Evolutionary conservation across 2,797 vertebrate genomes (phyloP).

Genomic region (Spheniscus humboldti): DNA sequence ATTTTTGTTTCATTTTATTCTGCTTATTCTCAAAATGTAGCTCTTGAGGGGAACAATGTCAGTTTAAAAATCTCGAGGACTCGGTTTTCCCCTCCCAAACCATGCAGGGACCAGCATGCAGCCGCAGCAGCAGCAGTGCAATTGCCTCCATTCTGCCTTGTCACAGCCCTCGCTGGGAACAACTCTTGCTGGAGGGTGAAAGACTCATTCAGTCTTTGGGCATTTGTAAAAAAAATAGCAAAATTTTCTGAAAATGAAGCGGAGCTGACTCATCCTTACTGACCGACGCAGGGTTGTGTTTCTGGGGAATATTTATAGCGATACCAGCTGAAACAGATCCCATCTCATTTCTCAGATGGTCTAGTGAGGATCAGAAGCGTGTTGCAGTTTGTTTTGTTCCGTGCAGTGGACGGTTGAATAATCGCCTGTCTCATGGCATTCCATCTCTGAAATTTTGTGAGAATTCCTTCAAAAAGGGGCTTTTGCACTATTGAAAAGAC

Average conservation of each 20-base stretch:
- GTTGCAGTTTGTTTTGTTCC: not conserved
- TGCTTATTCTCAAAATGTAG: not conserved
- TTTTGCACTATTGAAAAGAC: not conserved
- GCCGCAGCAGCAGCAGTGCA: not conserved
- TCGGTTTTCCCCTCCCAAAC: accelerated
- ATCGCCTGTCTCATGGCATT: not conserved
- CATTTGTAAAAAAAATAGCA: not conserved
- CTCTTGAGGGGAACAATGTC: not conserved
- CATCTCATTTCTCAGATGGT: not conserved
- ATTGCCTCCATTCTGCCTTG: not conserved
- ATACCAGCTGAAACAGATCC: not conserved
- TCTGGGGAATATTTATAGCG: not conserved
- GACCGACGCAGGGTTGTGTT: not conserved
- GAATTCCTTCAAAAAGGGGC: not conserved
- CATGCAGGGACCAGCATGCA: not conserved
- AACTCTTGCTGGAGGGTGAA: not conserved
- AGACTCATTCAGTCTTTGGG: not conserved
- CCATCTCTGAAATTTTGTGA: not conserved
- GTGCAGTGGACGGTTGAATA: not conserved
- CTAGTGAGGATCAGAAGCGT: not conserved
- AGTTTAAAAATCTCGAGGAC: not conserved
- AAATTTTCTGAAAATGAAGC: not conserved
- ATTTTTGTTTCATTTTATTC: not conserved
- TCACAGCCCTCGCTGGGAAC: not conserved
- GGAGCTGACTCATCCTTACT: conserved; percentile 27